Evolutionary conservation across 2,113 vertebrate genomes (phyloP), one percentile per base, ranked within the genome.

Genomic region (Phodopus roborovskii): DNA sequence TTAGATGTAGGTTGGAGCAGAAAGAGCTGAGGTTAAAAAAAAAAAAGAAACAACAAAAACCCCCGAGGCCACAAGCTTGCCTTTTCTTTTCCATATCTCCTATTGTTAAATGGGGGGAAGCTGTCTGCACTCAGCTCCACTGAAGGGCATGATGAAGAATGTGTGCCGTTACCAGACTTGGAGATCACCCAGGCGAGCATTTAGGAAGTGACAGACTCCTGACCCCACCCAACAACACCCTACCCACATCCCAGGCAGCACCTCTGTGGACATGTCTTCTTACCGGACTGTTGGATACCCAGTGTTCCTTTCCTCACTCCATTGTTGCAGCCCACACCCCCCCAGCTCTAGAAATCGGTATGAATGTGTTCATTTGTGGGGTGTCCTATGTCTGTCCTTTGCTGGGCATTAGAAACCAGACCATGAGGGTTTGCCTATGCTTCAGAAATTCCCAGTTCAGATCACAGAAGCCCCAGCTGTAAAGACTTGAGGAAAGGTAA

Each of bases 1-100:
- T 98, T 98, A 98, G 98, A 99, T 98, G 98, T 98, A 98, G 98
- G 98, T 98, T 98, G 97, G 98, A 98, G 98, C 98, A 90, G 96
- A 99, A 98, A 98, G 96, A 96, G 97, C 98, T 86, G 86, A 96
- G 98, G 98, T 97, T 56, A 4, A 79, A 93, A 90, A 96, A 96
- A 95, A 91, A n/a, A 22, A 36, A 81, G 58, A 82, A 79, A 82
- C 50, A 75, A 96, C 62, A 84, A 77, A 98, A 98, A 95, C 94
- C 97, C 98, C 98, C 36, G 98, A 98, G 98, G 98, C 98, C 97
- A 97, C 96, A 98, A 98, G 97, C 98, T 97, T 98, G 98, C 93
- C 98, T 98, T 98, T 98, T 98, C 98, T 98, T 98, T 98, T n/a
- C 96, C 97, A 97, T 98, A 97, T 98, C 94, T 96, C 93, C 96